Conservation (phyloP, 2,113 vertebrate genomes). For the Emydocephalus ijimae region DNA sequence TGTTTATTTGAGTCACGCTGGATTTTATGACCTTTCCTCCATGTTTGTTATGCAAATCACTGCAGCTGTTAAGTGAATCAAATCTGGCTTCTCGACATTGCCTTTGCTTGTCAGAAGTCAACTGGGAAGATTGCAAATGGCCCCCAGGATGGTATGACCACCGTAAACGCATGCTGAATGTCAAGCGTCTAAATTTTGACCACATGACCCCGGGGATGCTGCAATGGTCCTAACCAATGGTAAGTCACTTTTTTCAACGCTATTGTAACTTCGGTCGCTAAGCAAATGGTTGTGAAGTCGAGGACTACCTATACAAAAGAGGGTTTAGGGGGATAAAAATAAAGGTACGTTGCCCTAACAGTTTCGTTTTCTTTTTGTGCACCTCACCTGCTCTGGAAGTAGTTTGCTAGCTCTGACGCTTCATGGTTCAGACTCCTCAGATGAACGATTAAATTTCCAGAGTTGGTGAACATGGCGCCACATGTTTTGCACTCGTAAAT, state of each 20-base stretch:
- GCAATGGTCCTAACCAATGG: neutral
- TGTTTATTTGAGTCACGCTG: neutral
- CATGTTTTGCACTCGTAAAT: conserved; percentile 99
- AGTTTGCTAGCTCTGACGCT: conserved; percentile 99
- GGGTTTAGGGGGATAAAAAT: conserved; percentile 39
- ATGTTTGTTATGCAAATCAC: neutral
- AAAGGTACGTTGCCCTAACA: conserved; percentile 65
- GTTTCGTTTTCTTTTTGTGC: conserved; percentile 70
- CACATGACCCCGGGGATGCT: neutral
- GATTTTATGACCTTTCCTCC: neutral
- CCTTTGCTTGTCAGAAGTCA: neutral
- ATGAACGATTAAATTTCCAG: conserved; percentile 99
- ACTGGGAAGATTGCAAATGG: neutral
- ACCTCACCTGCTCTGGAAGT: conserved; percentile 99
- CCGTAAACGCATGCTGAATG: neutral
- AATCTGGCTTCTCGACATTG: neutral
- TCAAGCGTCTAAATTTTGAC: neutral
- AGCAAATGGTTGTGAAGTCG: neutral
- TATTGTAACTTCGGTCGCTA: neutral
- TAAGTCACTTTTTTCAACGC: neutral
- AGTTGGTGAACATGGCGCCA: conserved; percentile 99
- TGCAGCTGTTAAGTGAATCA: neutral
- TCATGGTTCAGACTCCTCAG: conserved; percentile 99
- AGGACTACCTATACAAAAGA: conserved; percentile 42
- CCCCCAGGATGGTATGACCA: neutral